Evolutionary conservation across 1,140 invertebrate species (phyloP).

Genomic region (Schmidtea mediterranea): DNA sequence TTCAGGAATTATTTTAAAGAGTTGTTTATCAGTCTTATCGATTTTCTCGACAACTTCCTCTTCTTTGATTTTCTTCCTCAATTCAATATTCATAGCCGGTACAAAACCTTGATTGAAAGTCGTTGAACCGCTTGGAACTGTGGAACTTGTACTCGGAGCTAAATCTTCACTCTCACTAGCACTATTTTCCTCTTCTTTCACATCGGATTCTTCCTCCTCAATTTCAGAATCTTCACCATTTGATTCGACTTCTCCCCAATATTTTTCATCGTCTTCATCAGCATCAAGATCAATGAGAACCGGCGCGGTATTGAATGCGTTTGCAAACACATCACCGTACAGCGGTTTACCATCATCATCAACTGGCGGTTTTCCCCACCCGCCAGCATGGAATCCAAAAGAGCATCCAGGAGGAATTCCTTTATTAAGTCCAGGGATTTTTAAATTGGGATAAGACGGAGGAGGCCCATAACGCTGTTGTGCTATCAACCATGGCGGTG

Average conservation of each 20-base stretch:
- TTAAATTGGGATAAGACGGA: constrained; percentile 89
- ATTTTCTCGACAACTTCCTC: too few relatives aligned
- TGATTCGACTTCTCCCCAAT: constrained; percentile 99
- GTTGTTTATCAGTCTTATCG: too few relatives aligned
- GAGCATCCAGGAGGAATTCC: constrained; percentile 44
- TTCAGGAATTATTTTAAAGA: too few relatives aligned
- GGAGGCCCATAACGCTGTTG: constrained; percentile 97
- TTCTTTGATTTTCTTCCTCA: constrained; percentile 84
- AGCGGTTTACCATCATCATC: constrained; percentile 85
- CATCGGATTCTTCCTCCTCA: background rate
- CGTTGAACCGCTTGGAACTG: constrained; percentile 75
- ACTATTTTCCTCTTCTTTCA: background rate
- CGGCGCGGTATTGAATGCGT: background rate
- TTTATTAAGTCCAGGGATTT: constrained; percentile 51
- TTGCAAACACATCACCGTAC: constrained; percentile 85
- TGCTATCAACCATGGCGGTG: constrained; percentile 94
- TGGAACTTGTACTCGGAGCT: constrained; percentile 27
- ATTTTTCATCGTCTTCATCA: constrained; percentile 26
- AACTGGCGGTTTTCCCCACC: constrained; percentile 98
- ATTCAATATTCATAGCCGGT: constrained; percentile 87
- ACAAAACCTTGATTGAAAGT: constrained; percentile 79
- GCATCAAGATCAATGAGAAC: constrained; percentile 49
- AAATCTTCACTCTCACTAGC: background rate
- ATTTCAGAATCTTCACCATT: constrained; percentile 29
- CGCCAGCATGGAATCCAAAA: constrained; percentile 82